phyloP scores from a whole-genome alignment of 2,113 vertebrate genomes.

The Charadrius vociferus region DNA sequence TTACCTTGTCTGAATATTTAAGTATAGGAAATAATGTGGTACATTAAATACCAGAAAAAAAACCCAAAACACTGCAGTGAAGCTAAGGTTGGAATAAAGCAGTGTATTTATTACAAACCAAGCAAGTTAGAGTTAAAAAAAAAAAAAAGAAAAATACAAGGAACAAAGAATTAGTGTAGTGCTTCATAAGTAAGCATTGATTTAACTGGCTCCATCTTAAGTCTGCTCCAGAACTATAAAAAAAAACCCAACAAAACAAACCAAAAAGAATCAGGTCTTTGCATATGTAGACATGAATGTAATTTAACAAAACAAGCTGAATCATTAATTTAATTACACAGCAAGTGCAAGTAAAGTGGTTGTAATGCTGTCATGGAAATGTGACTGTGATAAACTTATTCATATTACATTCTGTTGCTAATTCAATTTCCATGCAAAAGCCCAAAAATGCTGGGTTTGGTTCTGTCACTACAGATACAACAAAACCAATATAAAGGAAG shows the following conservation, averaged over 20 bases:
- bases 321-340: constrained; percentile 19
- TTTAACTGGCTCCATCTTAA: background rate
- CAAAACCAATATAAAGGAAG: background rate
- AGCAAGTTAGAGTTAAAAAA: background rate
- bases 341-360: background rate
- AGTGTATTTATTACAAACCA: background rate
- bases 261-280: background rate
- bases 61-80: background rate
- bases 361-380: constrained; percentile 4
- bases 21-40: background rate
- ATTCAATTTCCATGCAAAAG: constrained; percentile 27
- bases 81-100: background rate
- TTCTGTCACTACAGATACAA: background rate
- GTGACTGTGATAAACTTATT: constrained; percentile 14
- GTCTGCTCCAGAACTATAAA: background rate
- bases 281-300: background rate
- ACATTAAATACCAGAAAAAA: background rate
- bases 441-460: background rate
- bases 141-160: background rate
- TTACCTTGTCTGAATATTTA: background rate
- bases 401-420: constrained; percentile 11
- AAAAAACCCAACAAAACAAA: background rate
- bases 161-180: background rate
- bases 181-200: background rate
- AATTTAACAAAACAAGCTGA: constrained; percentile 21